Percentiles rank a stretch among this genome's conserved stretches.
phyloP scores from a whole-genome alignment of 2,888 invertebrate species.

The Hypsopygia costalis region DNA sequence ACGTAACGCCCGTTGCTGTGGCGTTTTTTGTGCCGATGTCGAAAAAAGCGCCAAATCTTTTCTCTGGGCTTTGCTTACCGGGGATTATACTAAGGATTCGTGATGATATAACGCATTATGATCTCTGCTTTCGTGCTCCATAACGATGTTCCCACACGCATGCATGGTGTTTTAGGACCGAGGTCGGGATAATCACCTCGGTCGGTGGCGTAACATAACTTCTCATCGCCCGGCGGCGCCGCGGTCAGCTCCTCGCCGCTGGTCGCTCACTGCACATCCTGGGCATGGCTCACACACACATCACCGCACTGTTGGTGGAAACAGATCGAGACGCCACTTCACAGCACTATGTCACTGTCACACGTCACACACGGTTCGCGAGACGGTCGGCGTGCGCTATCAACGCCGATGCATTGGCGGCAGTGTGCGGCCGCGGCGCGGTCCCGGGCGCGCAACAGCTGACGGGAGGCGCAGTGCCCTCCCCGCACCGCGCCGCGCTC shows the following conservation, averaged over 20 bases:
- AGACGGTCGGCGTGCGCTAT: constrained; percentile 62
- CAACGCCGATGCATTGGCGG: constrained; percentile 75
- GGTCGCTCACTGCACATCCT: constrained; percentile 58
- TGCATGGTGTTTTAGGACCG: constrained; percentile 62
- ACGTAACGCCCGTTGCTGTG: constrained; percentile 24
- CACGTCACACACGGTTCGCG: constrained; percentile 27
- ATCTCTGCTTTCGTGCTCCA: constrained; percentile 29
- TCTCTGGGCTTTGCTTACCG: constrained; percentile 49
- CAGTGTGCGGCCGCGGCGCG: constrained; percentile 55
- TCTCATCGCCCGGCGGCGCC: constrained; percentile 63
- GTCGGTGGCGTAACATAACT: constrained; percentile 76
- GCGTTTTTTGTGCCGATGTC: constrained; percentile 35
- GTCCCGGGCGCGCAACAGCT: constrained; percentile 78
- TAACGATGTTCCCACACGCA: constrained; percentile 52
- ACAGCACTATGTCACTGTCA: constrained; percentile 34
- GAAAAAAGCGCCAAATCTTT: constrained; percentile 48
- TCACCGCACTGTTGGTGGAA: constrained; percentile 31
- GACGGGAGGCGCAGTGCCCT: constrained; percentile 72
- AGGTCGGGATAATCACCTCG: constrained; percentile 78
- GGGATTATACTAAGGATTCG: constrained; percentile 38
- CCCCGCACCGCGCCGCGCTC: constrained; percentile 26
- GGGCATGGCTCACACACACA: constrained; percentile 55
- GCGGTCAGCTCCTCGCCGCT: constrained; percentile 67
- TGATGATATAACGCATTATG: constrained; percentile 35
- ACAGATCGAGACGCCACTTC: constrained; percentile 31